Conservation (phyloP, 2,888 invertebrate genomes). For the Tiliacea aurago region DNA sequence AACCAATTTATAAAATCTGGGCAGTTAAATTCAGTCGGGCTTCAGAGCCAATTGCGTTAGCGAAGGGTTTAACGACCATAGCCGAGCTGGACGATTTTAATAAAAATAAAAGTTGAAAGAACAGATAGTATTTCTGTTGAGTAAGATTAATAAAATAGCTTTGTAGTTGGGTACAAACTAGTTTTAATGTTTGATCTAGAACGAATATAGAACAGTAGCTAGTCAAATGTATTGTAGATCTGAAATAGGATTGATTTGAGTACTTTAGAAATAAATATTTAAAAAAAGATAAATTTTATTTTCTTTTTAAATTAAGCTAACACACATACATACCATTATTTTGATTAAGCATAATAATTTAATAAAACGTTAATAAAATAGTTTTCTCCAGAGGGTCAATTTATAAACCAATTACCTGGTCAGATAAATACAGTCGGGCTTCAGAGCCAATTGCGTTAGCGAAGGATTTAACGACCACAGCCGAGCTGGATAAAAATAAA, state of each 20-base stretch:
- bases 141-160: neutral
- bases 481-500: conserved; percentile 27
- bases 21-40: conserved; percentile 25
- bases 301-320: neutral
- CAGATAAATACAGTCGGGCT: conserved; percentile 26
- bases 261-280: neutral
- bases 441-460: conserved; percentile 42
- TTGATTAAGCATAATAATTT: neutral
- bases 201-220: neutral
- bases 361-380: conserved; percentile 21
- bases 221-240: too few relatives aligned
- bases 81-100: conserved; percentile 16
- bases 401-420: conserved; percentile 32
- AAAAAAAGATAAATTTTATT: neutral
- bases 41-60: conserved; percentile 42
- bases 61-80: conserved; percentile 30
- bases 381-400: conserved; percentile 8
- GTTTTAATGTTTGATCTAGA: neutral
- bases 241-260: neutral
- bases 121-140: conserved; percentile 11
- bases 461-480: conserved; percentile 31
- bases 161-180: neutral
- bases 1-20: conserved; percentile 24
- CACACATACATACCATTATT: too few relatives aligned
- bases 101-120: too few relatives aligned